Evolutionary conservation across 2,888 invertebrate genomes (phyloP).

Genomic region (Psylliodes chrysocephalus): DNA sequence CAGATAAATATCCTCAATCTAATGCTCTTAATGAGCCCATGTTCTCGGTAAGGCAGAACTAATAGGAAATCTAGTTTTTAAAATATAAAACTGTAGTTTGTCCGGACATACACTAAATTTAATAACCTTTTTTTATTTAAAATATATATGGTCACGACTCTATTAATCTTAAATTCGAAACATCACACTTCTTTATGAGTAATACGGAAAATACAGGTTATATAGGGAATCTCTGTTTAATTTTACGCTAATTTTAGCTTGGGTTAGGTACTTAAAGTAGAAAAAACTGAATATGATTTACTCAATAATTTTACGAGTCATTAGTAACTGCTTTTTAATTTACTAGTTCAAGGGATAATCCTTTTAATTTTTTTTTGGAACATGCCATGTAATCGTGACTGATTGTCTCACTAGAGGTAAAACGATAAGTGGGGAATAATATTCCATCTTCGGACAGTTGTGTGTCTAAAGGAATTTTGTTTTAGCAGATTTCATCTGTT

Average conservation of each 20-base stretch:
- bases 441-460: no score
- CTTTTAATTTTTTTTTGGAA: no score
- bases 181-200: conserved; percentile 23
- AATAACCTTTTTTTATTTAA: conserved; percentile 26
- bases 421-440: no score
- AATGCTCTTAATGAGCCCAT: conserved; percentile 14
- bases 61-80: conserved; percentile 15
- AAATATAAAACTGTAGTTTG: conserved; percentile 2
- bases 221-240: conserved; percentile 4
- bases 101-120: conserved; percentile 15
- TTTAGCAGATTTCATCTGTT: no score
- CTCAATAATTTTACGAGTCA: background rate
- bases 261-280: background rate
- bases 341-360: no score
- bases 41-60: conserved; percentile 15
- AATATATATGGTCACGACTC: conserved; percentile 28
- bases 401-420: no score
- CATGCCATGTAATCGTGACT: no score
- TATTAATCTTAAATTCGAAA: conserved; percentile 33
- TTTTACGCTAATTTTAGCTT: conserved; percentile 13
- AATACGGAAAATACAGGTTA: conserved; percentile 18
- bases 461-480: no score
- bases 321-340: background rate
- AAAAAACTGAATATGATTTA: background rate
- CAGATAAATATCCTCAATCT: conserved; percentile 12